Conservation (phyloP, 2,797 vertebrate genomes). For the Echeneis naucrates region DNA sequence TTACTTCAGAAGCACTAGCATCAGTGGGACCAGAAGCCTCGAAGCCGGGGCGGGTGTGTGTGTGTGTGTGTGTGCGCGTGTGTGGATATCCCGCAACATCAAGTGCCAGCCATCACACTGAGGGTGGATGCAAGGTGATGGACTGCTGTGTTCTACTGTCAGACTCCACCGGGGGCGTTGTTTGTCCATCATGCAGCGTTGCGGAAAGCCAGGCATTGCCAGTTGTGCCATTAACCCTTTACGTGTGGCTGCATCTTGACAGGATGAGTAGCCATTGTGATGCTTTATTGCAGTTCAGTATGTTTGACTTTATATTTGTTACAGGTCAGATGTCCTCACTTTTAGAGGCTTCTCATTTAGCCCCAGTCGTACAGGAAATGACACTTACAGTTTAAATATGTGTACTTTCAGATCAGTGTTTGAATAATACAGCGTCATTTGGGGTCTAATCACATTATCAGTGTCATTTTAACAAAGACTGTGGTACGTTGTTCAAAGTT, state of each 20-base stretch:
- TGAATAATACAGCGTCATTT: not conserved
- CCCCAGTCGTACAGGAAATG: too few relatives aligned
- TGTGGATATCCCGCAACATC: slow-evolving; percentile 55
- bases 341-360: too few relatives aligned
- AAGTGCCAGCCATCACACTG: slow-evolving; percentile 56
- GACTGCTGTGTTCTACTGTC: slow-evolving; percentile 62
- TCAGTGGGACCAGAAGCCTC: slow-evolving; percentile 12
- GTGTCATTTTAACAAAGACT: not conserved
- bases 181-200: slow-evolving; percentile 62
- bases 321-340: too few relatives aligned
- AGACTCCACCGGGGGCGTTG: slow-evolving; percentile 55
- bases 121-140: slow-evolving; percentile 60
- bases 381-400: too few relatives aligned
- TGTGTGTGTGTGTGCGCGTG: not conserved
- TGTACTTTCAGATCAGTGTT: not conserved
- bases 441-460: not conserved
- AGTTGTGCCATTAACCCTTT: slow-evolving; percentile 67
- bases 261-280: not conserved
- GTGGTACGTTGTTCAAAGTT: too few relatives aligned
- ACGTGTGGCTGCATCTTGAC: slow-evolving; percentile 49
- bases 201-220: slow-evolving; percentile 55
- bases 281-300: not conserved
- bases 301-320: not conserved
- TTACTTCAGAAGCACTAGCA: slow-evolving; percentile 14
- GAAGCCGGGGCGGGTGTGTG: not conserved